phyloP scores from a whole-genome alignment of 2,797 vertebrate species.

The Cercopithecus diana region DNA sequence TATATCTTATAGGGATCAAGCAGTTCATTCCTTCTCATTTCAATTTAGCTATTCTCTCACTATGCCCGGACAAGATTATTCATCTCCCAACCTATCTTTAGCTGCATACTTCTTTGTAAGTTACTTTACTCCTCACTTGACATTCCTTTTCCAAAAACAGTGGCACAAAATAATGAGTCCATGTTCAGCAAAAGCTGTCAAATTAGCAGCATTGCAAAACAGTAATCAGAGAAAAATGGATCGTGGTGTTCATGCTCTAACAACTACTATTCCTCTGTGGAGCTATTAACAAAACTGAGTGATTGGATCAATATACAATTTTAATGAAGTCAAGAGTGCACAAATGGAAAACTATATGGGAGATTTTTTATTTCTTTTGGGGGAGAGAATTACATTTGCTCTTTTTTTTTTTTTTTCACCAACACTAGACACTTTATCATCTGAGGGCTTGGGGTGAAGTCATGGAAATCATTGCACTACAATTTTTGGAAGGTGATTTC shows the following conservation, averaged over 20 bases:
- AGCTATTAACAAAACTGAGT: conserved; percentile 83
- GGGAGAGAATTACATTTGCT: neutral
- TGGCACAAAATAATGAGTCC: conserved; percentile 82
- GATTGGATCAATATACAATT: conserved; percentile 82
- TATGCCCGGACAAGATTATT: neutral
- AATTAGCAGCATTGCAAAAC: conserved; percentile 84
- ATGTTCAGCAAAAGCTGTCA: conserved; percentile 84
- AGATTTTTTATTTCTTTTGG: conserved; percentile 66
- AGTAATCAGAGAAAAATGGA: conserved; percentile 86
- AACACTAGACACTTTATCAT: neutral
- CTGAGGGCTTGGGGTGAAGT: neutral
- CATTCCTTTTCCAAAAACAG: conserved; percentile 77
- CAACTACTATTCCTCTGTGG: conserved; percentile 82
- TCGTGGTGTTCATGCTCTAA: conserved; percentile 79
- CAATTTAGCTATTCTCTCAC: neutral
- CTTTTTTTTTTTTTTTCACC: neutral
- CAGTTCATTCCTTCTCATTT: neutral
- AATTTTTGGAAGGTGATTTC: neutral
- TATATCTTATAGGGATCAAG: neutral
- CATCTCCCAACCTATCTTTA: neutral
- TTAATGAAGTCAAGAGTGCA: conserved; percentile 85
- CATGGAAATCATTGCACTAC: neutral
- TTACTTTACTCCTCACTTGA: conserved; percentile 67
- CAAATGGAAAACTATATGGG: conserved; percentile 79
- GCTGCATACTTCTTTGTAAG: neutral